Evolutionary conservation across 2,888 invertebrate genomes (phyloP).

Genomic region (Trichogramma dendrolimi): DNA sequence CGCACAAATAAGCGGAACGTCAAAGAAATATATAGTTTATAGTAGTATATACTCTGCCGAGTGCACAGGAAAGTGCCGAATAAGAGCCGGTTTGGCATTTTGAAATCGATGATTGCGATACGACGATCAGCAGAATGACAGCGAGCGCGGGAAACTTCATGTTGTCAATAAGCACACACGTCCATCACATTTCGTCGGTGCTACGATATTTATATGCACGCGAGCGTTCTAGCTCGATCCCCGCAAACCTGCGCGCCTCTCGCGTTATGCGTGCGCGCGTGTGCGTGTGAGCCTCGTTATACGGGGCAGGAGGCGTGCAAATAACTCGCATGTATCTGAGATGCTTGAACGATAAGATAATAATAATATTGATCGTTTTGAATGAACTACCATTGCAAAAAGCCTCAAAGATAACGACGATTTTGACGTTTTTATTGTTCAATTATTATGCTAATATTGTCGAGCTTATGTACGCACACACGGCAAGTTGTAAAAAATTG

Average conservation of each 20-base stretch:
- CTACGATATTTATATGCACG: conserved; percentile 16
- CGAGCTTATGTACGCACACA: no score
- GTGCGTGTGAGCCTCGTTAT: no score
- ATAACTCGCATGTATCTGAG: conserved; percentile 7
- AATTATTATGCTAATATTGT: no score
- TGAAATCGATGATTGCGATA: background rate
- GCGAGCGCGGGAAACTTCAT: conserved; percentile 9
- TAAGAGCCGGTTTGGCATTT: background rate
- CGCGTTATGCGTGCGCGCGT: no score
- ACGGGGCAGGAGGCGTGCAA: no score
- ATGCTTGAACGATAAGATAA: conserved; percentile 16
- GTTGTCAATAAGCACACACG: background rate
- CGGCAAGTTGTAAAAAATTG: no score
- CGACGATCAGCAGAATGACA: conserved; percentile 3
- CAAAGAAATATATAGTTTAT: background rate
- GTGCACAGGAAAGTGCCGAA: conserved; percentile 15
- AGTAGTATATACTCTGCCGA: conserved; percentile 11
- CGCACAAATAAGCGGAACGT: background rate
- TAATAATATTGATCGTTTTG: conserved; percentile 7
- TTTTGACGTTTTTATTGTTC: no score
- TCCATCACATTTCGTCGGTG: background rate
- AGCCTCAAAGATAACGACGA: no score
- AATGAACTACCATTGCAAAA: background rate
- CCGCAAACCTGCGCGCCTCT: no score
- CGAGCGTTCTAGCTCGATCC: no score